A percentile compares a stretch with the other conserved stretches of the same genome.
These are phyloP conservation scores for Pipa parva DNA, from an alignment of 2,113 vertebrate species.

Conservation along the genomic window DNA sequence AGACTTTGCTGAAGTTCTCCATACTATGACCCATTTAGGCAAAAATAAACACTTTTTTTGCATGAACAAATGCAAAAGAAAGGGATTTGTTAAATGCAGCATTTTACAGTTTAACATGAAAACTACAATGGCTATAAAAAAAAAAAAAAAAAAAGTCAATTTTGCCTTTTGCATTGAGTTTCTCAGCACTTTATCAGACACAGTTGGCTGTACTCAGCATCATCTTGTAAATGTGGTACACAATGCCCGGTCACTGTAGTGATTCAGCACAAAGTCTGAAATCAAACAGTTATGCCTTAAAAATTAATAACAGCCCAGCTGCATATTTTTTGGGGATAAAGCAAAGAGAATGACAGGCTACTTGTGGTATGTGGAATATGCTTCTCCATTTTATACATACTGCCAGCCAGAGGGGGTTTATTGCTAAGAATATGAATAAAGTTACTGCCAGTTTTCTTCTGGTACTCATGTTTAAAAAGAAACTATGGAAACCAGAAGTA, in stretches of 20 bases:
- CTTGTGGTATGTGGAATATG: conserved; percentile 59
- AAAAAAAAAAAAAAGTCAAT: too few species aligned
- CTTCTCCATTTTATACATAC: conserved; percentile 61
- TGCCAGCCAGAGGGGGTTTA: conserved; percentile 70
- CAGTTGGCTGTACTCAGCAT: too few species aligned
- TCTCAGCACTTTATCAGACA: too few species aligned
- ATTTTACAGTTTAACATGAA: too few species aligned
- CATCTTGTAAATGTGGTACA: not conserved
- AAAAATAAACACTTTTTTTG: too few species aligned
- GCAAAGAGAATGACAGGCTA: conserved; percentile 55
- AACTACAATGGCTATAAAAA: too few species aligned
- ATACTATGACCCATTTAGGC: too few species aligned
- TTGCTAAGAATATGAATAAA: conserved; percentile 75
- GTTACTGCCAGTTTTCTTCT: conserved; percentile 68
- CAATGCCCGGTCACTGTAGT: not conserved
- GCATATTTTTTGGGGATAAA: conserved; percentile 62
- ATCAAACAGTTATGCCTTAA: not conserved
- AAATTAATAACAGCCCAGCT: conserved; percentile 45
- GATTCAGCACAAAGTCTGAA: not conserved
- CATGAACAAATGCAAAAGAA: too few species aligned
- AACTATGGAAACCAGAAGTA: conserved; percentile 78
- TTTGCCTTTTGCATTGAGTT: too few species aligned
- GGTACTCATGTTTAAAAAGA: conserved; percentile 75
- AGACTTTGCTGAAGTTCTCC: too few species aligned
- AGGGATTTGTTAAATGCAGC: too few species aligned